Evolutionary conservation across 1,140 invertebrate genomes (phyloP), one percentile per base, ranked within the genome.

Genomic region (Coelopa frigida): DNA sequence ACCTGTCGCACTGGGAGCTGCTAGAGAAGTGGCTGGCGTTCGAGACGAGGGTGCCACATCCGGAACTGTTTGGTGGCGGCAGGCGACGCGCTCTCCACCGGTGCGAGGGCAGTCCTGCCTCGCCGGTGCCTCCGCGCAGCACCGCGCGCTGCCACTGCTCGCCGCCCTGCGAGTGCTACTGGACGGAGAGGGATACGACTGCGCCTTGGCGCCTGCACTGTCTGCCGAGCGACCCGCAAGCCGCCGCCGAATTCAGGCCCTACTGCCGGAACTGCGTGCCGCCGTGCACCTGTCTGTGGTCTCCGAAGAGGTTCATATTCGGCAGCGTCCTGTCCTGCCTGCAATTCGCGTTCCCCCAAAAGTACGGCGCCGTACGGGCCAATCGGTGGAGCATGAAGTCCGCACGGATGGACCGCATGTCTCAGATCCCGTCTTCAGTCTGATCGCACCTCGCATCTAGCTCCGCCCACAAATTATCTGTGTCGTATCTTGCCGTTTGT

Each of bases 211-310:
- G 14, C 11, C 33, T 43, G 14, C 21, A 43, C 6, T 43, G 41
- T 32, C 36, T 44, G 21, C 43, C 43, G 18, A 15, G 7, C 7
- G 7, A 35, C 36, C 26, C 27, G 24, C 11, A 18, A 14, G 20
- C 20, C 5, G 20, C 24, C 12, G 21, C 8, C 10, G 43, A 15
- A 24, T 44, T 35, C 12, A 14, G 17, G 2, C 20, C 18, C 17
- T 1, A 2, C 6, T 43, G 29, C 14, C 12, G 5, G 4, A 20
- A 11, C 11, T 38, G 40, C 21, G 15, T 42, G 20, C 40, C 47
- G 4, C 47, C 47, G 4, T 49, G 47, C n/a, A 44, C 39, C 6
- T 49, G 47, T 10, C 18, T 27, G 23, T 49, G 47, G 47, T 31
- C 47, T 1, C 29, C 26, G 3, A 37, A 17, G 3, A 29, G 17